Percentiles rank a stretch among this genome's conserved stretches.
phyloP scores from a whole-genome alignment of 2,797 vertebrate species.

The Mionectes olivaceus region DNA sequence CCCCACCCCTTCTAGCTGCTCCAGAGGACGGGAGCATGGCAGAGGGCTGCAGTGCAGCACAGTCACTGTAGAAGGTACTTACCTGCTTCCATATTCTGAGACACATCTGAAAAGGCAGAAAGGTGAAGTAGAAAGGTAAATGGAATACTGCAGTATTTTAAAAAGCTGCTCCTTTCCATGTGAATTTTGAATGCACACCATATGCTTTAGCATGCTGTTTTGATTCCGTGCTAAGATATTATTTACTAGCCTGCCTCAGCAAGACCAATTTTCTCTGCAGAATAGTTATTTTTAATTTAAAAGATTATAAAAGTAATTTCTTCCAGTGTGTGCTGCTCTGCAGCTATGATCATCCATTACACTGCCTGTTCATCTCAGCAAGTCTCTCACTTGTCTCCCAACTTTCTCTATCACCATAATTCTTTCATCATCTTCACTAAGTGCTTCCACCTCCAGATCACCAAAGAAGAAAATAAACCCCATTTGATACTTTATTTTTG shows the following conservation, averaged over 20 bases:
- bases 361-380: neutral
- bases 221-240: neutral
- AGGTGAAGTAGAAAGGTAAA: neutral
- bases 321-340: neutral
- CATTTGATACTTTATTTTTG: neutral
- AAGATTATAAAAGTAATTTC: neutral
- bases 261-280: neutral
- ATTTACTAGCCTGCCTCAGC: constrained; percentile 9
- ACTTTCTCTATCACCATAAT: neutral
- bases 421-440: neutral
- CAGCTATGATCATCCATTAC: neutral
- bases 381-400: neutral
- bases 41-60: neutral
- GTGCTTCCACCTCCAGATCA: neutral
- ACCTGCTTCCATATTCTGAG: neutral
- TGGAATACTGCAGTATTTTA: neutral
- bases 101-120: neutral
- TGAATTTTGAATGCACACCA: constrained; percentile 1
- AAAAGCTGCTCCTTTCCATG: neutral
- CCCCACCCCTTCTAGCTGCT: neutral
- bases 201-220: neutral
- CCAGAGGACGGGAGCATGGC: neutral
- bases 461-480: neutral
- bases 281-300: neutral
- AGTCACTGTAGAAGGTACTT: neutral